These are phyloP conservation scores for Leptonema lineaticorne DNA, from an alignment of 1,140 invertebrate species.

Conservation along the genomic window DNA sequence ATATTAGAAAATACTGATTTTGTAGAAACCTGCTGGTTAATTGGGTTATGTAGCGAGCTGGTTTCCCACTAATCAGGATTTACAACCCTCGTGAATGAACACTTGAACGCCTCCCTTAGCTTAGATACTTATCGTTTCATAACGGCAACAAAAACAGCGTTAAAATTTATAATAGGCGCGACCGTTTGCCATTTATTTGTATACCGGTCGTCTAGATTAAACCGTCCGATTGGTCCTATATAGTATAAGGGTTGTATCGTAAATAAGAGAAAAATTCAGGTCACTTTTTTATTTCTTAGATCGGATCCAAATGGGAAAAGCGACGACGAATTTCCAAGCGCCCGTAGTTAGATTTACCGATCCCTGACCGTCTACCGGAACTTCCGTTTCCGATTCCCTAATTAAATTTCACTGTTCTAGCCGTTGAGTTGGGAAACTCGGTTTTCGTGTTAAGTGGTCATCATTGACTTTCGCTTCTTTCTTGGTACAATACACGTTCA, in stretches of 20 bases:
- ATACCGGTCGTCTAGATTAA: background rate
- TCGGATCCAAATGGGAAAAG: too few relatives aligned
- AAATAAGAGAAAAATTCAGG: constrained; percentile 16
- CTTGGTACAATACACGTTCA: too few relatives aligned
- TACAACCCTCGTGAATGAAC: too few relatives aligned
- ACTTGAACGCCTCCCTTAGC: too few relatives aligned
- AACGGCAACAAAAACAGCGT: background rate
- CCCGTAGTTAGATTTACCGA: constrained; percentile 23
- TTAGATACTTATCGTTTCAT: too few relatives aligned
- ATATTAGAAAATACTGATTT: too few relatives aligned
- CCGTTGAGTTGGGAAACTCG: constrained; percentile 8
- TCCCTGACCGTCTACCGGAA: constrained; percentile 9
- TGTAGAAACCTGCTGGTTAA: too few relatives aligned
- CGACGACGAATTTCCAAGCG: background rate
- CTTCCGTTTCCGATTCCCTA: constrained; percentile 31
- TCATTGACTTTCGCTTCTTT: constrained; percentile 16
- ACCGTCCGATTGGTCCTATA: constrained; percentile 1
- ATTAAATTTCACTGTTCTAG: constrained; percentile 28
- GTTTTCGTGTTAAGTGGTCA: constrained; percentile 29
- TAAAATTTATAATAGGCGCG: background rate
- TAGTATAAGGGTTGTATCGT: background rate
- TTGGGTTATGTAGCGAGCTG: too few relatives aligned
- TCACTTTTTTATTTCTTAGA: too few relatives aligned
- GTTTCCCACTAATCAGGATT: too few relatives aligned
- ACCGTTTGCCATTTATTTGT: constrained; percentile 15